Base-by-base conservation (phyloP, 1,140 invertebrate genomes). In the Camponotus vicinus region DNA sequence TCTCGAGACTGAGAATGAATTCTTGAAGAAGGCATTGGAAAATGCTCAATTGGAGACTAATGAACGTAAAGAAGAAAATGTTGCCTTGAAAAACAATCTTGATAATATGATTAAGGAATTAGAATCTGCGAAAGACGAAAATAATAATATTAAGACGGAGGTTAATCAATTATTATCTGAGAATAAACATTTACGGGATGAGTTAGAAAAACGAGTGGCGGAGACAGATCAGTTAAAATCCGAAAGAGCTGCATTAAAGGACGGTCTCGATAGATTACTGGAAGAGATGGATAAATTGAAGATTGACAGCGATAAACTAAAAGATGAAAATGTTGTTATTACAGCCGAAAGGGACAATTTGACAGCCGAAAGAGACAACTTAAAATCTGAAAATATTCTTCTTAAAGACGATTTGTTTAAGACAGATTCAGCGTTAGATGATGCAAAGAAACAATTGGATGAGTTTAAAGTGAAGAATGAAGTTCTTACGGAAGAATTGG, bases 261-360 rank as follows among this genome's bases (percentile, higher is more conserved):
- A 79, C 0, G 88, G 69, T 15, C 37, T 92, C 6, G 82, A 90
- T 34, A 90, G 57, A 21, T 67, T 90, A 11, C 40, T 69, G 27
- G 21, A 32, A 15, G 79, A 91, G 15, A 64, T 90, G 78, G 78
- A 87, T 21, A 90, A 57, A 9, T 66, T 91, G 18, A 86, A 49
- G 21, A 34, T 27, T 9, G 76, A 87, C 1, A 85, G 64, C n/a
- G 11, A 32, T 21, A 21, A 70, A 0, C 49, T 89, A 3, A 70
- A 63, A 27, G 37, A 40, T 13, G 82, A 83, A 59, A 86, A 49
- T 49, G 8, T 61, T n/a, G 37, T 27, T 32, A 18, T 76, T 6
- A 52, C 75, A 40, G 18, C 18, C 3, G 88, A 88, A 15, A 71
- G 55, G 11, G 52, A 73, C 3, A 55, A 45, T 71, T 27, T 83